Base-by-base conservation (phyloP, 2,113 vertebrate species). In the Narcine bancroftii region DNA sequence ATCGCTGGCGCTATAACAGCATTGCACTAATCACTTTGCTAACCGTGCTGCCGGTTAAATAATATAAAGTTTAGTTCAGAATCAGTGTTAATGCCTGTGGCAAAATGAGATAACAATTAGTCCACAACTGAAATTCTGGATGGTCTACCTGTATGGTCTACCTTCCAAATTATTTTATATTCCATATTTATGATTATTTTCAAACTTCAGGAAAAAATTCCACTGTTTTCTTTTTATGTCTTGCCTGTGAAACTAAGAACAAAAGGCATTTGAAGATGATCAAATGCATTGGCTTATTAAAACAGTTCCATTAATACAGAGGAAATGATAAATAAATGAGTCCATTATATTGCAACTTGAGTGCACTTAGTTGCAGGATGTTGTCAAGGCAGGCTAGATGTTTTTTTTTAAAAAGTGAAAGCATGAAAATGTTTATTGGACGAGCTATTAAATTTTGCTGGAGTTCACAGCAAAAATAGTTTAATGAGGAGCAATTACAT, bases 51-150 rank as follows among this genome's bases (percentile, higher is more conserved):
- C n/a, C n/a, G n/a, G n/a, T n/a, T n/a, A n/a, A n/a, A n/a, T n/a
- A n/a, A 85, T 60, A 17, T 36, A 33, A 53, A 87, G 13, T n/a
- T 85, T 53, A 83, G 79, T 47, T 50, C 42, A 45, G 47, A n/a
- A 50, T 56, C 33, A 36, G 33, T 17, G 29, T 17, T 36, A 19
- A 9, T 10, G 36, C 81, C 60, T 10, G 17, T 83, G 79, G 47
- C 47, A 83, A 83, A 87, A 60, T 36, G 53, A 60, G 81, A 60
- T 53, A 60, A 87, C 53, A 87, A 60, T 87, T 60, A n/a, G n/a
- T 36, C n/a, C 19, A 60, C 45, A 36, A 42, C 56, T n/a, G 60
- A 33, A 53, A 39, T 53, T 36, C 50, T 19, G 0, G 5, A 17
- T 36, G 33, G 17, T 17, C 29, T 63, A 19, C 6, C 0, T 15